Percentiles rank a stretch among this genome's conserved stretches.
phyloP scores from a whole-genome alignment of 2,888 invertebrate species.

The Amphipoea lucens region DNA sequence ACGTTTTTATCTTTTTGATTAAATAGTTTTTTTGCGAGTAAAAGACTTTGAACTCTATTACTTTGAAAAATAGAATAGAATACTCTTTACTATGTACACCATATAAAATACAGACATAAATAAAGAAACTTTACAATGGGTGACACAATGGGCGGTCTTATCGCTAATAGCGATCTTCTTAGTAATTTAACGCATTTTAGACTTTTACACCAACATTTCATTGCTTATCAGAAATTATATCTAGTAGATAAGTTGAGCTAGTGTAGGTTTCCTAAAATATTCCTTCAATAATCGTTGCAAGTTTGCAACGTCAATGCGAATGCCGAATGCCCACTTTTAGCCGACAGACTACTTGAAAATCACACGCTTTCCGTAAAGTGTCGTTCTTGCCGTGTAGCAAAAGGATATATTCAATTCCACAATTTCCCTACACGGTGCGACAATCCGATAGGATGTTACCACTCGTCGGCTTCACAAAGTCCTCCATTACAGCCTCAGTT shows the following conservation, averaged over 20 bases:
- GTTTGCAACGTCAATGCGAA: not conserved
- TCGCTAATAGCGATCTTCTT: no score
- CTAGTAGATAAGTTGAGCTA: not conserved
- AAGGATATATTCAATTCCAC: constrained; percentile 18
- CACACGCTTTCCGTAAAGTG: not conserved
- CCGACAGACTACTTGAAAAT: not conserved
- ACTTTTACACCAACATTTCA: not conserved
- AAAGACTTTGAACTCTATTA: no score
- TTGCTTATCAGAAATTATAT: not conserved
- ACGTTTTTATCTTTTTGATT: no score
- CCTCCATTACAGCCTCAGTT: constrained; percentile 23
- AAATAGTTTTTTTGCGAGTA: no score
- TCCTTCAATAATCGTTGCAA: not conserved
- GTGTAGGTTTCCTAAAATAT: not conserved
- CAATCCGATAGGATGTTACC: not conserved
- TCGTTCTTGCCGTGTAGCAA: not conserved
- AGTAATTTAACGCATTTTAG: not conserved
- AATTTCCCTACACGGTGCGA: not conserved
- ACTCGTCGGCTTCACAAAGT: constrained; percentile 50
- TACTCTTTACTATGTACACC: no score
- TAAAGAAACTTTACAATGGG: no score
- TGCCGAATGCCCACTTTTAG: not conserved
- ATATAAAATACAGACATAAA: no score
- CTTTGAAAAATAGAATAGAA: no score
- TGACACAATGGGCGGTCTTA: no score